Evolutionary conservation across 2,888 invertebrate species (phyloP).

Genomic region (Amphiduros pacificus): DNA sequence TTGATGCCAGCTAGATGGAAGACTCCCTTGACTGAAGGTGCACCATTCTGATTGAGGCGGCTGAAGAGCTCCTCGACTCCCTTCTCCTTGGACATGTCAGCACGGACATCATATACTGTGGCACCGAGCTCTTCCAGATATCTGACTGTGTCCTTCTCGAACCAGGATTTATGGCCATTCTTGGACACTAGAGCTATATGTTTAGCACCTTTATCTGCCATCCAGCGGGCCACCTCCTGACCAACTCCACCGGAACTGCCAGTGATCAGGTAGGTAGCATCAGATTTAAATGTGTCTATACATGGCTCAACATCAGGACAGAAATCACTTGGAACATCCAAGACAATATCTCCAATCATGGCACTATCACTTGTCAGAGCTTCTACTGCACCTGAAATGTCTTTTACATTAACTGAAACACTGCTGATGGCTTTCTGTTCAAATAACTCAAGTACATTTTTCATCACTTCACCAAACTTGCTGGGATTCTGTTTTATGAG

Average conservation of each 20-base stretch:
- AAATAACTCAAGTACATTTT: too few species aligned
- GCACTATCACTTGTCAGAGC: too few species aligned
- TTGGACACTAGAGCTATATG: constrained; percentile 1
- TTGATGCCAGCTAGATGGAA: constrained; percentile 4
- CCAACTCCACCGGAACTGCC: constrained; percentile 10
- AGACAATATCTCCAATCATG: constrained; percentile 12
- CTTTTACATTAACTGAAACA: too few species aligned
- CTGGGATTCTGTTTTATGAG: too few species aligned
- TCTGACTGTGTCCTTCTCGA: neutral
- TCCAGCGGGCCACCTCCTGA: constrained; percentile 6
- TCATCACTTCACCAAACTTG: too few species aligned
- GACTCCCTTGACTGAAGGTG: neutral
- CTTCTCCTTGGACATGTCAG: constrained; percentile 4
- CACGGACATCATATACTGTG: neutral
- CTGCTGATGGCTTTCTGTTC: too few species aligned
- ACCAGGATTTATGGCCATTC: neutral
- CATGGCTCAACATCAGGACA: constrained; percentile 4
- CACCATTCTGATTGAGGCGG: neutral
- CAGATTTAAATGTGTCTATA: neutral
- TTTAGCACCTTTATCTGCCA: constrained; percentile 8
- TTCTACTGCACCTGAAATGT: too few species aligned
- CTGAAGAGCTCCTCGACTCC: neutral
- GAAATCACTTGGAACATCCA: constrained; percentile 4
- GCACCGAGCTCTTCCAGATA: constrained; percentile 3
- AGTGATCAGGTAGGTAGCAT: constrained; percentile 4